Base-by-base conservation (phyloP, 1,140 invertebrate genomes). In the Cotesia typhae region DNA sequence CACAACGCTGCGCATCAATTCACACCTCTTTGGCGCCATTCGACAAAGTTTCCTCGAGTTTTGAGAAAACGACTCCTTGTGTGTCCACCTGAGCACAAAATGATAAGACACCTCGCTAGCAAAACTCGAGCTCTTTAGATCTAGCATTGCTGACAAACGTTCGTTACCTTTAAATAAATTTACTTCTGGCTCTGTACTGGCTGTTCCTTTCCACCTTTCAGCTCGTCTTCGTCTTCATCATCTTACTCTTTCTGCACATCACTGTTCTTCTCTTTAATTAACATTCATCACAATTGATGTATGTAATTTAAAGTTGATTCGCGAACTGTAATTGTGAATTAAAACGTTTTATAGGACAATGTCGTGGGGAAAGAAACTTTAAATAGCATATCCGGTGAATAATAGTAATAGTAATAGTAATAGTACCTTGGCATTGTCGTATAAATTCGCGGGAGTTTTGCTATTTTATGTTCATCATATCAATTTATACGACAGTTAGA, bases 21-120 rank as follows among this genome's bases (percentile, higher is more conserved):
- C 12, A 55, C n/a, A 7, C 53, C n/a, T 20, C 53, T 55, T 20
- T 28, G 14, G 9, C 57, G 20, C 28, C 28, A 9, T 59, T 20
- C 57, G 12, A 9, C 3, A 9, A 59, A 59, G 20, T 20, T 59
- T 59, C 20, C 28, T 28, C 5, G 4, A 28, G 57, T 20, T 63
- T 10, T 63, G 14, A 12, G 28, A 20, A 10, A 60, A 12, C n/a
- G 14, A 10, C 5, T 64, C 37, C 12, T 64, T 41, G 61, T 35
- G 17, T n/a, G 20, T 65, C 41, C 63, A 65, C 38, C 38, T 51
- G 63, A 65, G 36, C 63, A 51, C 41, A 51, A 65, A 12, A 65
- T 17, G 63, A 65, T 65, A 65, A 65, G 41, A 47, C 41, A 47
- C 41, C 6, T 47, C 5, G 10, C 41, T 47, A 47, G 41, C 10